Evolutionary conservation across 2,888 invertebrate genomes (phyloP).

Genomic region (Blera fallax): DNA sequence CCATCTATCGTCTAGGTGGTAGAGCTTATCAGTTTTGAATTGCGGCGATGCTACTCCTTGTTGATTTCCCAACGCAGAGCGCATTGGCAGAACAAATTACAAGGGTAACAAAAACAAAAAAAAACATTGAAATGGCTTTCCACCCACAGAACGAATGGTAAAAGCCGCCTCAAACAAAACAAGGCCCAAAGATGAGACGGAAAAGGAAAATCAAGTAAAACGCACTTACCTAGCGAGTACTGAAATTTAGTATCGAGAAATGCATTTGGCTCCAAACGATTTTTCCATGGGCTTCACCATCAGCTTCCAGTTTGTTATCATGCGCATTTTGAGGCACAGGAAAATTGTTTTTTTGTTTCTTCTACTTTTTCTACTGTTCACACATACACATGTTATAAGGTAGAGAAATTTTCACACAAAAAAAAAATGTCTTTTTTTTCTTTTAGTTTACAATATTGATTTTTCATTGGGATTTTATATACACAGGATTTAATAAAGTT

Average conservation of each 20-base stretch:
- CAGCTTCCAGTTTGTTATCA: conserved; percentile 44
- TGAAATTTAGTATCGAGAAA: conserved; percentile 30
- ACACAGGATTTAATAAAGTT: too few relatives aligned
- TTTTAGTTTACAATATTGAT: not conserved
- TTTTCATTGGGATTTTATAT: not conserved
- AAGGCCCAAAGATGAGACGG: not conserved
- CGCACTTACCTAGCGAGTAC: conserved; percentile 41
- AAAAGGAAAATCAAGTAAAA: conserved; percentile 1
- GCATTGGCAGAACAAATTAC: not conserved
- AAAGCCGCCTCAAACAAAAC: not conserved
- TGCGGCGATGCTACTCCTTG: not conserved
- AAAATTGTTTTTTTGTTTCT: not conserved
- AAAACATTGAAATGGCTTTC: not conserved
- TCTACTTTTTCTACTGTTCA: not conserved
- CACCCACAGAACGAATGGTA: not conserved
- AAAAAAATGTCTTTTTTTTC: not conserved
- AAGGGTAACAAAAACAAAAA: too few relatives aligned
- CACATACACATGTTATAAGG: not conserved
- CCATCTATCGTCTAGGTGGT: not conserved
- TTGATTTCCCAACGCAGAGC: not conserved
- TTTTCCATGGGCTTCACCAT: conserved; percentile 24
- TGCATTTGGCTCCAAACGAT: conserved; percentile 30
- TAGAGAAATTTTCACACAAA: not conserved
- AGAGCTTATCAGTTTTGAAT: not conserved
- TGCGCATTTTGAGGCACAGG: conserved; percentile 41